Base-by-base conservation (phyloP, 2,888 invertebrate genomes). In the Tillus elongatus region DNA sequence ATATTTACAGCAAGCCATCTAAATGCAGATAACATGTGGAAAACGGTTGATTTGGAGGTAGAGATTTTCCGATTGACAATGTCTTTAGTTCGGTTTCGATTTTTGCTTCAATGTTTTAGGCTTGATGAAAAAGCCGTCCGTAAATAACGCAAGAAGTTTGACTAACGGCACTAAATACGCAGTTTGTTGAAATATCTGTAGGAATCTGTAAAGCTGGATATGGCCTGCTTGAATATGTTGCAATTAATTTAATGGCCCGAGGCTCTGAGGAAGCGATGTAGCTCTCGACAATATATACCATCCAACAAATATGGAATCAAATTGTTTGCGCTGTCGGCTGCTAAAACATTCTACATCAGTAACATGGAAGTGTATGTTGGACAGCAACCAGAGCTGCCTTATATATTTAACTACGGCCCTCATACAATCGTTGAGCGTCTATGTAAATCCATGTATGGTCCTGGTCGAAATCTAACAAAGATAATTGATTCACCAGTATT, bases 101-200 rank as follows among this genome's bases (percentile, higher is more conserved):
- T 35, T 35, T 15, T 39, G 11, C 15, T 33, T 3, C 28, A 27
- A 11, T 30, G 45, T 4, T 50, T 36, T 16, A 15, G 30, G 30
- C 30, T 36, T 36, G 30, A 36, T 19, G 16, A 36, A 30, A 36
- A 30, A 16, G 16, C 12, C 14, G 30, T 12, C 27, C 29, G 36
- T 12, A 1, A 30, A 36, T 12, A 29, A 2, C 15, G 30, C 2
- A 35, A 14, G 11, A 35, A 35, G 29, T 9, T 10, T 26, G 29
- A 35, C 28, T 15, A 35, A 29, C 15, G 14, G 28, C 15, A 12
- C 26, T 29, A 9, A 13, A 9, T 15, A 27, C 15, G 3, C 11
- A 29, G 30, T 13, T 29, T 13, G 12, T 12, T 12, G 13, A 29
- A 13, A 29, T 29, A 10, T 27, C 11, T 11, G 35, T 30, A 16